Evolutionary conservation across 2,888 invertebrate genomes (phyloP).

Genomic region (Cacoxenus indagator): DNA sequence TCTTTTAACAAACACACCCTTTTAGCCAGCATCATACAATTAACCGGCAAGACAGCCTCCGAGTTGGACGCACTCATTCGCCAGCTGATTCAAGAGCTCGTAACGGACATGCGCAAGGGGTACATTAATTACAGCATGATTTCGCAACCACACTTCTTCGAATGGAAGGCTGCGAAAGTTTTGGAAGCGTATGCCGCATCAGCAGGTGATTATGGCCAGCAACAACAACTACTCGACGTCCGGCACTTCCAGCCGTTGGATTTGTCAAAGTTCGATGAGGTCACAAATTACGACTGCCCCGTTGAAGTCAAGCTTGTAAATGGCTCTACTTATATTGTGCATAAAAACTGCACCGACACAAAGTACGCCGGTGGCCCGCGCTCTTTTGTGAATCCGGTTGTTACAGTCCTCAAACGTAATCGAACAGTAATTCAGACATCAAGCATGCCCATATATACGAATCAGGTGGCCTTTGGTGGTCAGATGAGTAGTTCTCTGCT

Average conservation of each 20-base stretch:
- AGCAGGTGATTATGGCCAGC: slow-evolving; percentile 38
- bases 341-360: slow-evolving; percentile 66
- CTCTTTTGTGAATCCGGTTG: slow-evolving; percentile 41
- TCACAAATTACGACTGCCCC: slow-evolving; percentile 65
- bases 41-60: slow-evolving; percentile 60
- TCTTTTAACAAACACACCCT: not conserved
- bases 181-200: slow-evolving; percentile 49
- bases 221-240: slow-evolving; percentile 48
- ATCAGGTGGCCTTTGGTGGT: slow-evolving; percentile 29
- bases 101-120: slow-evolving; percentile 64
- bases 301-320: slow-evolving; percentile 66
- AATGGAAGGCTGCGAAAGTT: slow-evolving; percentile 59
- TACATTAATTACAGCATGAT: slow-evolving; percentile 55
- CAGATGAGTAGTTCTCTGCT: slow-evolving; percentile 35
- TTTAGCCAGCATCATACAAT: slow-evolving; percentile 55
- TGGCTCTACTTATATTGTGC: slow-evolving; percentile 67
- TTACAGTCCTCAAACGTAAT: slow-evolving; percentile 48
- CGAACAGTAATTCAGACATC: slow-evolving; percentile 47
- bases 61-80: slow-evolving; percentile 57
- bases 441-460: slow-evolving; percentile 37
- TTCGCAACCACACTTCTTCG: slow-evolving; percentile 66
- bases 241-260: slow-evolving; percentile 51
- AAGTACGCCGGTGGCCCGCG: slow-evolving; percentile 41
- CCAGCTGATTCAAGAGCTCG: slow-evolving; percentile 56
- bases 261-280: slow-evolving; percentile 61